phyloP scores from a whole-genome alignment of 2,113 vertebrate species.

The Takifugu bimaculatus region DNA sequence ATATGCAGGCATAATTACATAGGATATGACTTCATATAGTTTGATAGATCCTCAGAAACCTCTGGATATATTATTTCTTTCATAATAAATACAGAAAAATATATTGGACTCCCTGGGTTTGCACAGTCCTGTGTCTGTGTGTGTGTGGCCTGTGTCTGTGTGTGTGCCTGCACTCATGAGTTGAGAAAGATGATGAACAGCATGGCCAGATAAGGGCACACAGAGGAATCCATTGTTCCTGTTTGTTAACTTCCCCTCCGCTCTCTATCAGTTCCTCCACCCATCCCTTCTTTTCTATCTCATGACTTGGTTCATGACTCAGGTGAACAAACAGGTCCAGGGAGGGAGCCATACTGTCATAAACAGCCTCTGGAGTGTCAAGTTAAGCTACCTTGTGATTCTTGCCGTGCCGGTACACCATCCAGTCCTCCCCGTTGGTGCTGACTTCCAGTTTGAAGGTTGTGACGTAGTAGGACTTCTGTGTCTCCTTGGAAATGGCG shows the following conservation, averaged over 20 bases:
- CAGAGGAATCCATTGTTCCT: conserved; percentile 69
- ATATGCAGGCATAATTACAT: too few relatives aligned
- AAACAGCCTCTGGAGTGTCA: background rate
- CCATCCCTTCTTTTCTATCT: conserved; percentile 22
- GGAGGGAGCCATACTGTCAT: background rate
- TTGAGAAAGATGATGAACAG: conserved; percentile 49
- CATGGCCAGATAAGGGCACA: conserved; percentile 59
- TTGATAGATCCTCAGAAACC: too few relatives aligned
- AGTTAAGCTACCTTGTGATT: conserved; percentile 87
- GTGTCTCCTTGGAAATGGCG: conserved; percentile 90
- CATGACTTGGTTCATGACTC: conserved; percentile 44
- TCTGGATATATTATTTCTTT: too few relatives aligned
- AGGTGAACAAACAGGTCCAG: conserved; percentile 30
- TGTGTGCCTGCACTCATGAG: background rate
- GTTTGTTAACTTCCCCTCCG: conserved; percentile 48
- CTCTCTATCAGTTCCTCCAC: conserved; percentile 28
- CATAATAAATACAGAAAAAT: too few relatives aligned
- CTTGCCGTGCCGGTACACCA: conserved; percentile 95
- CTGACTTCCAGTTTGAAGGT: conserved; percentile 97
- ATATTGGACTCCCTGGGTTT: too few relatives aligned
- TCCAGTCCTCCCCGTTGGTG: conserved; percentile 98
- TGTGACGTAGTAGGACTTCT: conserved; percentile 90
- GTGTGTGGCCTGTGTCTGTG: conserved; percentile 35
- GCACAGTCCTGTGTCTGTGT: too few relatives aligned
- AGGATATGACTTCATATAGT: too few relatives aligned